Conservation (phyloP, 2,113 vertebrate species). For the Etheostoma cragini region DNA sequence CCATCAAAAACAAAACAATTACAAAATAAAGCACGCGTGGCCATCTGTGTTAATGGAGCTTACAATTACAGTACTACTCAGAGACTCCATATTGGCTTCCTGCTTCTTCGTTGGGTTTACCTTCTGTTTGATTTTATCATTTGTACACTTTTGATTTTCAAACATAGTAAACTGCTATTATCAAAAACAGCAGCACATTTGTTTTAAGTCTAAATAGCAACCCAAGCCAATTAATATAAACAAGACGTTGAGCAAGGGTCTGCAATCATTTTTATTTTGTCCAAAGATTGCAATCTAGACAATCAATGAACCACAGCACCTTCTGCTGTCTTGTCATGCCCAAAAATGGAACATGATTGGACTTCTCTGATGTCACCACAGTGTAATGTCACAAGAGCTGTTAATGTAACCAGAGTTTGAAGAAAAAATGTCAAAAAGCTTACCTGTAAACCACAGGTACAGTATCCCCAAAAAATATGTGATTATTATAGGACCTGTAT, state of each 20-base stretch:
- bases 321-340: neutral
- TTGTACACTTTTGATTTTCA: no score
- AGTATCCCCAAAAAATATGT: no score
- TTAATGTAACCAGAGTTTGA: neutral
- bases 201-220: neutral
- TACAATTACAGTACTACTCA: neutral
- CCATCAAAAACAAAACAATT: neutral
- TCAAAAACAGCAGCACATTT: neutral
- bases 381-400: neutral
- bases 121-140: neutral
- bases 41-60: neutral
- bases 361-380: neutral
- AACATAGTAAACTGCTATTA: neutral
- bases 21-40: neutral
- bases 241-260: neutral
- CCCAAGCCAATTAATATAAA: neutral
- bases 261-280: neutral
- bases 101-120: neutral
- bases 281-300: neutral
- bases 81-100: no score
- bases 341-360: neutral
- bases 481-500: neutral
- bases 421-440: neutral
- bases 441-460: neutral
- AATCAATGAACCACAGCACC: neutral